Evolutionary conservation across 2,888 invertebrate species (phyloP), one percentile per base, ranked within the genome.

Genomic region (Neocrepidodera transversa): DNA sequence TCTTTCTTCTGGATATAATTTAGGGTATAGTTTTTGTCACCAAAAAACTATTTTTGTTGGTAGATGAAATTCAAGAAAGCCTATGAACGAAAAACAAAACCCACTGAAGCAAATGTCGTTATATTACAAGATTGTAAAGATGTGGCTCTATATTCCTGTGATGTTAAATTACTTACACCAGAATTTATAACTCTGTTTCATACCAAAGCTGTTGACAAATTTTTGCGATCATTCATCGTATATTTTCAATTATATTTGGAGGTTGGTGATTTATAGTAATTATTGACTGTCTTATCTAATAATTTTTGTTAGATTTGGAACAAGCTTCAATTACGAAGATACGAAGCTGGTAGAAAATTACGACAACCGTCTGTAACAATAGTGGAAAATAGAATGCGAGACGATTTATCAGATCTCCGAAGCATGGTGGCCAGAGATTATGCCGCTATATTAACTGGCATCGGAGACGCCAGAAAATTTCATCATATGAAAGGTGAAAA

Each of bases 191-290:
- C 82, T 62, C 83, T 85, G 71, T 81, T 88, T 62, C 83, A 88
- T 73, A 79, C 80, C 26, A 81, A 83, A 43, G 81, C 84, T 18
- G 83, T 85, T 38, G 88, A 88, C 74, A 80, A 84, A 69, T 87
- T 87, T 74, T 77, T 88, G 57, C 80, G 87, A 63, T 83, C 86
- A n/a, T 78, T 86, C 52, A 83, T 87, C 54, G 74, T 88, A 48
- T 88, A 85, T 71, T 84, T 85, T 67, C 85, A 85, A 71, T 86
- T 84, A 74, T 87, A 84, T 74, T 79, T 86, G 66, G 85, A 86
- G 80, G 86, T 85, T n/a, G n/a, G n/a, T n/a, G n/a, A n/a, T 23
- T 23, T 23, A 23, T 23, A 23, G 23, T 23, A 3, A 23, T 5
- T 5, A 23, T 6, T 5, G 4, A 23, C 4, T 23, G 23, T 23